A percentile compares a stretch with the other conserved stretches of the same genome.
Conservation (phyloP, 2,888 invertebrate genomes). For the Ochropacha duplaris region DNA sequence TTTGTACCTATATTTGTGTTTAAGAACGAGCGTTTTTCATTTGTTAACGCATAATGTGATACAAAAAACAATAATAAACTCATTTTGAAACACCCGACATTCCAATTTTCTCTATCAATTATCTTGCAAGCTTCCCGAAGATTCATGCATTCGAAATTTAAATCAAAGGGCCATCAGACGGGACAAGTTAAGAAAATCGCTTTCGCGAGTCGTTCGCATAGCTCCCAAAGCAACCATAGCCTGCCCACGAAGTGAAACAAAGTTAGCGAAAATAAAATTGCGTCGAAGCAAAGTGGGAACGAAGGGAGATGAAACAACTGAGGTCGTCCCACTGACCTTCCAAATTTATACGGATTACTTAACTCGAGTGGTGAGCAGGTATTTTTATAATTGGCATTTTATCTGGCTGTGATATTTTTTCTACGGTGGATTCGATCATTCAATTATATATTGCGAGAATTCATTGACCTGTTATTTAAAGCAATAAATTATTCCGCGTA, state of each 20-base stretch:
- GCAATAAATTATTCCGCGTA: no score
- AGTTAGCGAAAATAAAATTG: slow-evolving; percentile 35
- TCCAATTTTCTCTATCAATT: no score
- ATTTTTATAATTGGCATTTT: not conserved
- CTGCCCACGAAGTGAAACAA: slow-evolving; percentile 23
- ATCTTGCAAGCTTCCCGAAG: no score
- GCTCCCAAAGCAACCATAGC: not conserved
- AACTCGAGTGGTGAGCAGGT: slow-evolving; percentile 4
- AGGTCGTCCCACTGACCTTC: slow-evolving; percentile 9
- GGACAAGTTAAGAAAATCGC: not conserved
- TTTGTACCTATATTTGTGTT: no score
- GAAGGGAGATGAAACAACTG: slow-evolving; percentile 20
- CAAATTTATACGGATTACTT: slow-evolving; percentile 12
- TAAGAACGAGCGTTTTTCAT: no score
- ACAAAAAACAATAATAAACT: no score
- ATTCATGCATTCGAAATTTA: not conserved
- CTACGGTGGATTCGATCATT: not conserved
- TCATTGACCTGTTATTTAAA: not conserved
- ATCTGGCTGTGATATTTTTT: not conserved
- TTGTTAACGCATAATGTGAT: no score
- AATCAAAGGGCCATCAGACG: not conserved
- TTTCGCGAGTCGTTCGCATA: not conserved
- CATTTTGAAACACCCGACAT: no score
- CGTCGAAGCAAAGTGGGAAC: slow-evolving; percentile 20
- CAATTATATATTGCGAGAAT: not conserved